Evolutionary conservation across 2,113 vertebrate genomes (phyloP).

Genomic region (Toxotes jaculatrix): DNA sequence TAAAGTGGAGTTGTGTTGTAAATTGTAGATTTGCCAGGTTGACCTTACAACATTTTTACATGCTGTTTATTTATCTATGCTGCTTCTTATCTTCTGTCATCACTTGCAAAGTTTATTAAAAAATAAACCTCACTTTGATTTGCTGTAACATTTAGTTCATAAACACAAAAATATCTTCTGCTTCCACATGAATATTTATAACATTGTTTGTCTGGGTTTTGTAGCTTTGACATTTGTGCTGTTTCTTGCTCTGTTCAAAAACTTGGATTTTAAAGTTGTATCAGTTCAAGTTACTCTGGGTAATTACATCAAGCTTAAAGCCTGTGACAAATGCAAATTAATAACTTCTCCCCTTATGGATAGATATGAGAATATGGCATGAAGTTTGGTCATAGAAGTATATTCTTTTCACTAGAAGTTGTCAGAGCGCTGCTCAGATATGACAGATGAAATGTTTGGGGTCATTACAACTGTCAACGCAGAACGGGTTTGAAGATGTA

Average conservation of each 20-base stretch:
- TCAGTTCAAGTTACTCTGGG: slow-evolving; percentile 19
- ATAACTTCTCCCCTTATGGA: slow-evolving; percentile 27
- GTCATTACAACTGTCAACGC: slow-evolving; percentile 77
- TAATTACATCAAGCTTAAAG: slow-evolving; percentile 51
- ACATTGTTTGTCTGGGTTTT: background rate
- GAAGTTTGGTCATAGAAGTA: slow-evolving; percentile 51
- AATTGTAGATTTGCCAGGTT: background rate
- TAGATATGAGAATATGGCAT: slow-evolving; percentile 39
- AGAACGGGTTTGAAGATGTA: slow-evolving; percentile 79
- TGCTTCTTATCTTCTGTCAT: background rate
- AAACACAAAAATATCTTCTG: background rate
- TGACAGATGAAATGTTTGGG: slow-evolving; percentile 80
- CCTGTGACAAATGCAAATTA: slow-evolving; percentile 56
- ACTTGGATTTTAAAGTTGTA: slow-evolving; percentile 21
- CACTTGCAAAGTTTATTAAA: slow-evolving; percentile 17
- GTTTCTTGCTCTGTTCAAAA: slow-evolving; percentile 6
- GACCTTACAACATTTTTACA: slow-evolving; percentile 16
- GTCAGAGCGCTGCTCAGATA: slow-evolving; percentile 59
- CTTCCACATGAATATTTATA: slow-evolving; percentile 12
- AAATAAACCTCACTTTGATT: background rate
- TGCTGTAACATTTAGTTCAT: background rate
- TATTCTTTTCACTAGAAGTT: slow-evolving; percentile 56
- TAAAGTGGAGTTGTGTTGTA: background rate
- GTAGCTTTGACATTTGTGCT: slow-evolving; percentile 10
- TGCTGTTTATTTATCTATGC: background rate